phyloP scores from a whole-genome alignment of 2,888 invertebrate species.

The Trimorus sp. region DNA sequence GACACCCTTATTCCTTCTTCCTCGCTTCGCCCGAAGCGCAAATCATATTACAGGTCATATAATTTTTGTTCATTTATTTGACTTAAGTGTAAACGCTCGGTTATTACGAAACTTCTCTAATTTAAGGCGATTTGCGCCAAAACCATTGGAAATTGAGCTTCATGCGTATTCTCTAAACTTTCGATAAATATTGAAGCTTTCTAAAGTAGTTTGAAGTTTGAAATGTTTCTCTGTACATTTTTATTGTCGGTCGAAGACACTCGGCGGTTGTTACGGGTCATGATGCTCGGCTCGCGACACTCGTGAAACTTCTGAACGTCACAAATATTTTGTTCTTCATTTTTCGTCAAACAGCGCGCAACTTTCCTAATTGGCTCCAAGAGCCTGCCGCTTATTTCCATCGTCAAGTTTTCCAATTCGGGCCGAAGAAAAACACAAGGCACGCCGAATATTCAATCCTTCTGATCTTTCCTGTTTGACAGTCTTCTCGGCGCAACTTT shows the following conservation, averaged over 20 bases:
- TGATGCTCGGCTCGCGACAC: constrained; percentile 42
- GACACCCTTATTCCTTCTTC: constrained; percentile 15
- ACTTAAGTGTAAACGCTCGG: constrained; percentile 40
- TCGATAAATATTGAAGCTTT: constrained; percentile 54
- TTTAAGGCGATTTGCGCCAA: constrained; percentile 52
- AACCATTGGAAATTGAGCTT: constrained; percentile 50
- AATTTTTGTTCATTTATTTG: constrained; percentile 47
- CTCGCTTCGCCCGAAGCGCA: neutral
- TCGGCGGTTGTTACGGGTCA: constrained; percentile 35
- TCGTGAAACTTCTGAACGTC: constrained; percentile 37
- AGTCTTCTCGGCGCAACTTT: neutral
- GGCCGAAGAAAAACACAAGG: constrained; percentile 24
- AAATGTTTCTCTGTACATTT: constrained; percentile 47
- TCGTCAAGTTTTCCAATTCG: constrained; percentile 15
- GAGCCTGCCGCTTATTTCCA: constrained; percentile 26
- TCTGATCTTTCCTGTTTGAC: neutral
- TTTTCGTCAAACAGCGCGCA: constrained; percentile 18
- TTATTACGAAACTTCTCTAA: constrained; percentile 51
- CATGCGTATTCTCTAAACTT: constrained; percentile 51
- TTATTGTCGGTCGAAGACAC: constrained; percentile 27
- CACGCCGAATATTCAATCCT: constrained; percentile 1
- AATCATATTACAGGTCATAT: constrained; percentile 36
- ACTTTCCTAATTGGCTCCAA: constrained; percentile 39
- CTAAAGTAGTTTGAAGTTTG: constrained; percentile 51
- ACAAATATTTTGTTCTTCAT: constrained; percentile 45